Conservation (phyloP, 2,113 vertebrate genomes). For the Tragulus kanchil region DNA sequence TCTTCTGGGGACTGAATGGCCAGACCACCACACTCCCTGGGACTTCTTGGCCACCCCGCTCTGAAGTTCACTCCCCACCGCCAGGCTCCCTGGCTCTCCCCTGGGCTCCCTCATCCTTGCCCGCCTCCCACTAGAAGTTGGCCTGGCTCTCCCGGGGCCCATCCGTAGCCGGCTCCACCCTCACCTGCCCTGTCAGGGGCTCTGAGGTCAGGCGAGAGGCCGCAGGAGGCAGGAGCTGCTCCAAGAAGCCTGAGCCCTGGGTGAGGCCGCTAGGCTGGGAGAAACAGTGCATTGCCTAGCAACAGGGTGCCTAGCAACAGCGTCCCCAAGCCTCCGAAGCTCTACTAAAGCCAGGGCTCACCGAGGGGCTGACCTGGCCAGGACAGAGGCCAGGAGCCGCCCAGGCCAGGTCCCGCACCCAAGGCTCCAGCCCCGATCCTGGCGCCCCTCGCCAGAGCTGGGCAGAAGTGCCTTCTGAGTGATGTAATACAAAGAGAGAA, state of each 20-base stretch:
- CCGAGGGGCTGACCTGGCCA: not conserved
- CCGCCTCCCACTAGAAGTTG: not conserved
- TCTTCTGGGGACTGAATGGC: not conserved
- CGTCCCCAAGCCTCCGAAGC: conserved; percentile 35
- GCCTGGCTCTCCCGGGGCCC: not conserved
- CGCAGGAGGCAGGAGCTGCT: not conserved
- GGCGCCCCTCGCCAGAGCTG: fast-evolving
- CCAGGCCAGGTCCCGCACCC: not conserved
- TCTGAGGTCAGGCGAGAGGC: conserved; percentile 23
- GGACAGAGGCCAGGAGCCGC: not conserved
- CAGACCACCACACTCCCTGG: not conserved
- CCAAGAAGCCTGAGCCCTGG: conserved; percentile 44
- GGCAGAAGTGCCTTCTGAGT: not conserved
- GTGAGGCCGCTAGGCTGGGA: conserved; percentile 20
- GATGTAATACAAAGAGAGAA: conserved; percentile 22
- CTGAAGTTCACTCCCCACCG: not conserved
- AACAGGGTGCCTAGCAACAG: conserved; percentile 80
- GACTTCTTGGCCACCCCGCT: not conserved
- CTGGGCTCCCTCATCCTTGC: not conserved
- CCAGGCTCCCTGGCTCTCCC: not conserved
- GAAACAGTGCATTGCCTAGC: conserved; percentile 78
- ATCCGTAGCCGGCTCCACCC: not conserved
- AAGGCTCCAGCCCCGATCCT: fast-evolving
- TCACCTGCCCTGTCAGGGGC: conserved; percentile 59
- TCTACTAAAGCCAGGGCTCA: conserved; percentile 11